A percentile compares a stretch with the other conserved stretches of the same genome.
These are phyloP conservation scores for Acropternis orthonyx DNA, from an alignment of 2,797 vertebrate species.

Conservation along the genomic window DNA sequence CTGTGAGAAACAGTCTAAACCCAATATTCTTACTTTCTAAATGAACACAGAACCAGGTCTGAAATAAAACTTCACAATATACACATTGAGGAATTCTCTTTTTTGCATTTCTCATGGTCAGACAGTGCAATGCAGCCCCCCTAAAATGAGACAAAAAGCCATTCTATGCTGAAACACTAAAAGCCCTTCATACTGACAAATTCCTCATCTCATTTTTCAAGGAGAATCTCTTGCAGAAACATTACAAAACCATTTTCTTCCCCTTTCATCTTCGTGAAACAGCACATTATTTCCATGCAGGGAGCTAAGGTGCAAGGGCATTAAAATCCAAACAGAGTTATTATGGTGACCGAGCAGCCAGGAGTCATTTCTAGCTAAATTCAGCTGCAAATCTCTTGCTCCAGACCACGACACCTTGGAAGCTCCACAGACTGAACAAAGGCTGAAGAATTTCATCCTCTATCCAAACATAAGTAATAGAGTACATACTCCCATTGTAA, in stretches of 20 bases:
- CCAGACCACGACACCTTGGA: neutral
- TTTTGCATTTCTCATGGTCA: neutral
- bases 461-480: neutral
- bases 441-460: neutral
- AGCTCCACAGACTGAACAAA: neutral
- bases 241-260: slow-evolving; percentile 16
- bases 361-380: neutral
- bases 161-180: neutral
- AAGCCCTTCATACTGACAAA: neutral
- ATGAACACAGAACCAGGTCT: neutral
- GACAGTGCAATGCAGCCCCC: neutral
- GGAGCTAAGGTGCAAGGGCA: neutral
- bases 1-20: neutral
- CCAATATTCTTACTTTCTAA: neutral
- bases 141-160: neutral
- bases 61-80: neutral
- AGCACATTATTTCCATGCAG: neutral
- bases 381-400: neutral
- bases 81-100: neutral
- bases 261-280: slow-evolving; percentile 27
- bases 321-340: slow-evolving; percentile 21
- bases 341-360: neutral
- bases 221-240: slow-evolving; percentile 14
- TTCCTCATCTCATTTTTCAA: neutral
- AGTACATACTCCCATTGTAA: neutral